Evolutionary conservation across 2,113 vertebrate species (phyloP).

Genomic region (Tapirus terrestris): DNA sequence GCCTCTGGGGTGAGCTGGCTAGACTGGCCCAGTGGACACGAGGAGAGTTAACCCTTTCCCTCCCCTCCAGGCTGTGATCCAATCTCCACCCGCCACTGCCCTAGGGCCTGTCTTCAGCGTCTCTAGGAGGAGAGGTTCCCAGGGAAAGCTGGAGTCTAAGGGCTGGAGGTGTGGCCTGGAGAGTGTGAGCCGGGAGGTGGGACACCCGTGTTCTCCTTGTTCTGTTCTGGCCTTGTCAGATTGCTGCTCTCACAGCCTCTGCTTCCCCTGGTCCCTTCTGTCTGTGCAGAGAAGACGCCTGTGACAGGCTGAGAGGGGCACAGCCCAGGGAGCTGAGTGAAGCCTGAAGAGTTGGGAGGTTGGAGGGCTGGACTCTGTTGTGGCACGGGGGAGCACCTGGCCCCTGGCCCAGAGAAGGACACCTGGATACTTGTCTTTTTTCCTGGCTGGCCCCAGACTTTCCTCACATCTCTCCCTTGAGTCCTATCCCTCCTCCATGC

Average conservation of each 20-base stretch:
- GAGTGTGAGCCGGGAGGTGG: background rate
- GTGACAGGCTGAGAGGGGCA: background rate
- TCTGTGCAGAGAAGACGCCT: background rate
- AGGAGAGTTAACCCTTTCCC: slow-evolving; percentile 37
- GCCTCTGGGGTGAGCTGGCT: background rate
- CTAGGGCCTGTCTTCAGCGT: background rate
- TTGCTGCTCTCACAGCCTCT: too few relatives aligned
- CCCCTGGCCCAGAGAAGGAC: background rate
- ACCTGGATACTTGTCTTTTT: background rate
- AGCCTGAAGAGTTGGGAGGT: background rate
- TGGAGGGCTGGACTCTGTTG: background rate
- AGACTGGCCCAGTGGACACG: background rate
- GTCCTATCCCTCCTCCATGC: background rate
- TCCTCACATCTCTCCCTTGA: background rate
- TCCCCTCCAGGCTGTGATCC: slow-evolving; percentile 1
- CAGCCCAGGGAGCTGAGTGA: background rate
- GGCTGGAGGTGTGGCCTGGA: background rate
- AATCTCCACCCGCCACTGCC: background rate
- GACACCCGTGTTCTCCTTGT: background rate
- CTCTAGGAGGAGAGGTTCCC: slow-evolving; percentile 59
- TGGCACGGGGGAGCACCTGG: background rate
- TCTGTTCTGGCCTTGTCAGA: background rate
- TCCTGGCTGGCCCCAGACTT: background rate
- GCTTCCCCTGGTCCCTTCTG: background rate
- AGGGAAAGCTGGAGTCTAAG: slow-evolving; percentile 39